Base-by-base conservation (phyloP, 2,797 vertebrate genomes). In the Oryzias sinensis region DNA sequence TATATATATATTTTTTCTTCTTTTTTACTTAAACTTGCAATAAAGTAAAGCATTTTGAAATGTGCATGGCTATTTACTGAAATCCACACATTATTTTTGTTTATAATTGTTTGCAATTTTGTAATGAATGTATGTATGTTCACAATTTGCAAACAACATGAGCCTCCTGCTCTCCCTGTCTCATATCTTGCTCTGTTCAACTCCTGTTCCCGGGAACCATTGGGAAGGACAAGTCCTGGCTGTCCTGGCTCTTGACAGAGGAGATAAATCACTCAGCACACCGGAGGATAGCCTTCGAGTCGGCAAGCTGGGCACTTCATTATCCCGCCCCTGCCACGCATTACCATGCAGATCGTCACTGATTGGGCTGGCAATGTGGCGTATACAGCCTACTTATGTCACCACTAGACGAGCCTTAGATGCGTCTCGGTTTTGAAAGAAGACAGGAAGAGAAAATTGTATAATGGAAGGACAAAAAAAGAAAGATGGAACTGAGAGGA, bases 231-330 rank as follows among this genome's bases (percentile, higher is more conserved):
- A 94, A 95, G 95, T 94, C 93, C 94, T 95, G 89, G 92, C 94
- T 95, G 94, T 96, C 94, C 94, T 96, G 94, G 91, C 93, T 95
- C 93, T 94, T 96, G 95, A 98, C 95, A 97, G 95, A 95, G 92
- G 92, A 96, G 93, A 99, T 99, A 98, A 98, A 98, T 98, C 96
- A 98, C 93, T 85, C 85, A 83, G 88, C 93, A 95, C 97, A 96
- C 95, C 93, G 90, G 96, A 97, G 96, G 93, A 95, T 97, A 95
- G 92, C 93, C 94, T 95, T 97, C 91, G 90, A 95, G 96, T 90
- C 94, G 91, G 87, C 96, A 95, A 80, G 94, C 95, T 97, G 96
- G 94, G 96, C 97, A 98, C 95, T 97, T 98, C 96, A 98, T 98
- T 97, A 97, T 92, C 92, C 93, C 95, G 93, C 93, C 95, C 94